These are phyloP conservation scores for Folsomia candida DNA, from an alignment of 2,888 invertebrate species.

Conservation along the genomic window DNA sequence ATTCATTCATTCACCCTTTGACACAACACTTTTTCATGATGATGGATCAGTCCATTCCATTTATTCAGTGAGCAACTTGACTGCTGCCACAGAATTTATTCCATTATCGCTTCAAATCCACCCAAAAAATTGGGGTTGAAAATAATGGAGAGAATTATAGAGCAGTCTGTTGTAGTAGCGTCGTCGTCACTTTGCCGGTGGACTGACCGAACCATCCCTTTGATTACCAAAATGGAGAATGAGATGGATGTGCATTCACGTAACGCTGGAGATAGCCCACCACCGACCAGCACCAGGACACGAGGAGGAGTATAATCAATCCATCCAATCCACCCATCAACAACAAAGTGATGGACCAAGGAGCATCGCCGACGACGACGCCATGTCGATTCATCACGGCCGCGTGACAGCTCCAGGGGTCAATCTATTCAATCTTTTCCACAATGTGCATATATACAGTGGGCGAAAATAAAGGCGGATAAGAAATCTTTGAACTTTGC, in stretches of 20 bases:
- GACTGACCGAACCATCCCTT: not conserved
- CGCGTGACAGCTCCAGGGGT: slow-evolving; percentile 25
- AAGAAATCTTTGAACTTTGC: not conserved
- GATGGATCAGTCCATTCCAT: slow-evolving; percentile 36
- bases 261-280: no score
- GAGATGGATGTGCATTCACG: not conserved
- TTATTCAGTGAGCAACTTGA: slow-evolving; percentile 9
- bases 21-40: slow-evolving; percentile 33
- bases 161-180: not conserved
- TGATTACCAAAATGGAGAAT: not conserved
- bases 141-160: not conserved
- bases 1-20: slow-evolving; percentile 23
- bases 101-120: not conserved
- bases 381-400: not conserved
- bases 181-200: no score
- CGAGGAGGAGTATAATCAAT: not conserved
- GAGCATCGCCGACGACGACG: not conserved
- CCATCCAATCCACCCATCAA: not conserved
- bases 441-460: no score
- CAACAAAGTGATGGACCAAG: not conserved
- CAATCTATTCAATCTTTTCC: slow-evolving; percentile 38
- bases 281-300: no score
- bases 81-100: not conserved
- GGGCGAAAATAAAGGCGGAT: no score
- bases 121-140: not conserved